These are phyloP conservation scores for Silurus lanzhouensis DNA, from an alignment of 2,797 vertebrate species.

Conservation along the genomic window DNA sequence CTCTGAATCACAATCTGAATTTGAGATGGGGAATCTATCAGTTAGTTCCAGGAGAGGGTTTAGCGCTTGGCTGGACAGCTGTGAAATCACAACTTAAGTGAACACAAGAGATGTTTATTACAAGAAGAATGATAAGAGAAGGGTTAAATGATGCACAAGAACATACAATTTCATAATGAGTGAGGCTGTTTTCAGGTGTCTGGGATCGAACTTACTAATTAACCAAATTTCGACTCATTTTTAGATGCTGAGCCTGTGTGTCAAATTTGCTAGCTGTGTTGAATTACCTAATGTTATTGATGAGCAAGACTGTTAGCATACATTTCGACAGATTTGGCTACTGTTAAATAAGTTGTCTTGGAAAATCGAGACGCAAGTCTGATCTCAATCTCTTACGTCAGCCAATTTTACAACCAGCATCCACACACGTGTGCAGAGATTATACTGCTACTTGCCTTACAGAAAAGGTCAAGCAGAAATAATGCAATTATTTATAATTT, in stretches of 20 bases:
- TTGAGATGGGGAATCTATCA: neutral
- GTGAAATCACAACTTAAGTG: conserved; percentile 29
- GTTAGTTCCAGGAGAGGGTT: conserved; percentile 13
- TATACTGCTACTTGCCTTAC: too few relatives aligned
- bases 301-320: neutral
- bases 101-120: conserved; percentile 22
- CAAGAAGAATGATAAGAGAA: neutral
- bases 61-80: conserved; percentile 27
- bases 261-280: too few relatives aligned
- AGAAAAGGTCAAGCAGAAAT: neutral
- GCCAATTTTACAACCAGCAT: neutral
- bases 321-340: neutral
- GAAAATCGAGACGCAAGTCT: neutral
- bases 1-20: conserved; percentile 18
- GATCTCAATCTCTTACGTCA: neutral
- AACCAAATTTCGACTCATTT: neutral
- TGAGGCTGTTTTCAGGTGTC: neutral
- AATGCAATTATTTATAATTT: neutral
- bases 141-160: neutral
- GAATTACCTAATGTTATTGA: neutral
- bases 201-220: neutral
- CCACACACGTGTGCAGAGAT: neutral
- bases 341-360: neutral
- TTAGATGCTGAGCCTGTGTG: too few relatives aligned
- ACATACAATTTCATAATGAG: neutral